Conservation (phyloP, 2,113 vertebrate genomes). For the Rhabdornis inornatus region DNA sequence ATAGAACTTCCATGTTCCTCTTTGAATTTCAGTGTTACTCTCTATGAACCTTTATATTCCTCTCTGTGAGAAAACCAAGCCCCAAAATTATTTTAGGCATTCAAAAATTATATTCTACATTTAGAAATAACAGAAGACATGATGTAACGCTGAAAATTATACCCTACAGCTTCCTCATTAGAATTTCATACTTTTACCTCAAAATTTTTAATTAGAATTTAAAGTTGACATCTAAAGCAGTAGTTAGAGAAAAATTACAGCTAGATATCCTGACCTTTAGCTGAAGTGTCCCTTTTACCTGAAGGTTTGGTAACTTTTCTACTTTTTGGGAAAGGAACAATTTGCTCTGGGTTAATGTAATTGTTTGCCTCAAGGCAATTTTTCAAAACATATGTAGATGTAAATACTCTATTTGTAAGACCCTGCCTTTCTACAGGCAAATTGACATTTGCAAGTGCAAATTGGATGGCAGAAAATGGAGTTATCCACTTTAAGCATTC, state of each 20-base stretch:
- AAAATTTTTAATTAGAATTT: slow-evolving; percentile 45
- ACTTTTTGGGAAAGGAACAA: not conserved
- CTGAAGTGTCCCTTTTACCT: slow-evolving; percentile 17
- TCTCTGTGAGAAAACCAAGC: not conserved
- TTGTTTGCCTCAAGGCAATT: not conserved
- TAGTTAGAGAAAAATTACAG: slow-evolving; percentile 12
- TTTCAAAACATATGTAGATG: slow-evolving; percentile 6
- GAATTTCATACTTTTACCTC: slow-evolving; percentile 20
- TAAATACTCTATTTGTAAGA: slow-evolving; percentile 10
- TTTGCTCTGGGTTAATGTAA: slow-evolving; percentile 15
- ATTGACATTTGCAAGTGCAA: slow-evolving; percentile 8
- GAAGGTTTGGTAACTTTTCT: not conserved
- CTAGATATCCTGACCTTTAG: slow-evolving; percentile 43
- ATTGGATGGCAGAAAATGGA: not conserved
- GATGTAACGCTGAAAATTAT: not conserved
- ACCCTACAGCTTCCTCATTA: not conserved
- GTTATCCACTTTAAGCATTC: not conserved
- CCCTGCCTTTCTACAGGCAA: not conserved
- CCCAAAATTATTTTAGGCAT: not conserved
- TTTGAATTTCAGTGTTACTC: not conserved
- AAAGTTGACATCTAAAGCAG: slow-evolving; percentile 22
- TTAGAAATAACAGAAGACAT: not conserved
- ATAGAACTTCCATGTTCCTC: not conserved
- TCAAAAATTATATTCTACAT: not conserved
- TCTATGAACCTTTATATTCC: not conserved